Evolutionary conservation across 2,797 vertebrate species (phyloP).

Genomic region (Hypotaenidia philippensis): DNA sequence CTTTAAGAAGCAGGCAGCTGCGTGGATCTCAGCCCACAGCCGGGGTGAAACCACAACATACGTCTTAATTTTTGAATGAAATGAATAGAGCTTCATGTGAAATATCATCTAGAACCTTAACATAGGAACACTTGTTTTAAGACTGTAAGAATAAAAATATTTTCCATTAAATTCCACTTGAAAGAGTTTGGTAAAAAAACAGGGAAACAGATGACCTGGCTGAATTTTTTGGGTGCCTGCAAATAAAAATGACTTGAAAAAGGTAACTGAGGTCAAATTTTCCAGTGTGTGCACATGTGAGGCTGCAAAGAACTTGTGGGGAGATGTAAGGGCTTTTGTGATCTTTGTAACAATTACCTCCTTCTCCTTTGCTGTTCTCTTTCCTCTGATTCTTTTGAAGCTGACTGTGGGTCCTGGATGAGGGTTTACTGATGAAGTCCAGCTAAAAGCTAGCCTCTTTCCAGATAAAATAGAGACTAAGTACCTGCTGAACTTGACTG

Average conservation of each 20-base stretch:
- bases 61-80: background rate
- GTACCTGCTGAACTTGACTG: background rate
- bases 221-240: background rate
- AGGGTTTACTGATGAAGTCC: background rate
- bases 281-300: background rate
- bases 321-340: background rate
- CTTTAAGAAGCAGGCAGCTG: too few relatives aligned
- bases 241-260: background rate
- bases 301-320: background rate
- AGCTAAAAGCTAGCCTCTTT: background rate
- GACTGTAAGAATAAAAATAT: background rate
- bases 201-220: background rate
- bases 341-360: background rate
- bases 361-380: background rate
- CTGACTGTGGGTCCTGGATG: background rate
- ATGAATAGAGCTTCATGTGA: background rate
- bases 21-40: too few relatives aligned
- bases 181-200: background rate
- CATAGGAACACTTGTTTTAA: background rate
- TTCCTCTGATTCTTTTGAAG: background rate
- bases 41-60: too few relatives aligned
- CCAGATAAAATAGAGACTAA: conserved; percentile 18
- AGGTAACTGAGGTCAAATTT: background rate
- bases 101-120: background rate
- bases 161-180: background rate